Conservation (phyloP, 2,888 invertebrate species). For the Diarsia mendica region DNA sequence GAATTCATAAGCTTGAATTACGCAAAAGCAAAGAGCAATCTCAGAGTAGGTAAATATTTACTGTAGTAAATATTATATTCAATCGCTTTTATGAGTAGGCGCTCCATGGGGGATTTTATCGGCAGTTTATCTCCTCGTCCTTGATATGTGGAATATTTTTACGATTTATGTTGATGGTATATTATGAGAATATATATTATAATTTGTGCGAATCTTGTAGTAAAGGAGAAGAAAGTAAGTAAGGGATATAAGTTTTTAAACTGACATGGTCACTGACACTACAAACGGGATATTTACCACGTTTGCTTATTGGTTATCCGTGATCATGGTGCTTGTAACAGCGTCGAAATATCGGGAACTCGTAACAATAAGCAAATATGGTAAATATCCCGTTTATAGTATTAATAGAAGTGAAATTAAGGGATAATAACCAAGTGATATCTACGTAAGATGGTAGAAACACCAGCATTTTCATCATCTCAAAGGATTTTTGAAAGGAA, state of each 20-base stretch:
- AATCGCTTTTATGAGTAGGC: constrained; percentile 11
- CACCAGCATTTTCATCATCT: not conserved
- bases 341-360: too few relatives aligned
- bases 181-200: constrained; percentile 27
- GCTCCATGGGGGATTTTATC: constrained; percentile 29
- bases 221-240: not conserved
- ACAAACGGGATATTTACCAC: too few relatives aligned
- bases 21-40: not conserved
- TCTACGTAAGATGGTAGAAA: not conserved
- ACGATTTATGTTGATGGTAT: constrained; percentile 14
- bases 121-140: constrained; percentile 28
- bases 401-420: too few relatives aligned
- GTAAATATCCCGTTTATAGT: too few relatives aligned
- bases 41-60: not conserved
- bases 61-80: constrained; percentile 9
- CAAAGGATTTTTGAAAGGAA: not conserved
- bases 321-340: too few relatives aligned
- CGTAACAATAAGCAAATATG: too few relatives aligned
- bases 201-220: not conserved
- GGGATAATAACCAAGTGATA: not conserved
- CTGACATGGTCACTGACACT: too few relatives aligned
- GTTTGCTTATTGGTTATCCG: too few relatives aligned
- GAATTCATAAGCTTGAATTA: not conserved
- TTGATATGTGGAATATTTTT: constrained; percentile 2
- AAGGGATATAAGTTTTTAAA: too few relatives aligned